Conservation (phyloP, 1,140 invertebrate genomes). For the Drosophila lacertosa region DNA sequence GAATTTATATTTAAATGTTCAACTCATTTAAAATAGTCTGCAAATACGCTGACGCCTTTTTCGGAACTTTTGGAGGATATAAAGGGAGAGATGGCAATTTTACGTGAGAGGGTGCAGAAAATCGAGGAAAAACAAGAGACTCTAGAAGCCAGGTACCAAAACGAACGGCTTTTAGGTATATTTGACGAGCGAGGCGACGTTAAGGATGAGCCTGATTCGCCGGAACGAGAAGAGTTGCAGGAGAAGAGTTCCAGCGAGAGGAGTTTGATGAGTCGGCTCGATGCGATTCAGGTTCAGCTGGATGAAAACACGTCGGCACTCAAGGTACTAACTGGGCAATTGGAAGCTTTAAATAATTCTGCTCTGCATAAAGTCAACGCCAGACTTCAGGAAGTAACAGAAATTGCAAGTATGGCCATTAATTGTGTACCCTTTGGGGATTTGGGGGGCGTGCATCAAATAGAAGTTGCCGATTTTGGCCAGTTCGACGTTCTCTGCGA, state of each 20-base stretch:
- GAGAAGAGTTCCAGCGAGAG: neutral
- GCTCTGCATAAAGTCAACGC: neutral
- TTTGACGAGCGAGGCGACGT: too few relatives aligned
- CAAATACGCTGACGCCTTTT: too few relatives aligned
- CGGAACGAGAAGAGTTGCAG: too few relatives aligned
- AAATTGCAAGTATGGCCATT: neutral
- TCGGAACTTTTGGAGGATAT: too few relatives aligned
- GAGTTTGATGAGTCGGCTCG: neutral
- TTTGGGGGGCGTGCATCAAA: neutral
- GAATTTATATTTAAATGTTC: too few relatives aligned
- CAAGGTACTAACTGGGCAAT: neutral
- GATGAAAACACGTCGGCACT: neutral
- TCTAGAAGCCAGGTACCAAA: too few relatives aligned
- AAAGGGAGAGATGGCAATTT: too few relatives aligned
- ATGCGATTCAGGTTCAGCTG: neutral
- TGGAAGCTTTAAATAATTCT: neutral
- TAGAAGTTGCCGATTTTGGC: neutral
- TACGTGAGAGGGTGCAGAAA: too few relatives aligned
- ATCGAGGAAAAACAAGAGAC: too few relatives aligned
- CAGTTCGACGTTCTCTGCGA: slow-evolving; percentile 5
- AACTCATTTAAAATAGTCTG: too few relatives aligned
- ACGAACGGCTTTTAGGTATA: too few relatives aligned
- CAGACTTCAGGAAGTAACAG: neutral
- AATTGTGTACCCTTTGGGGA: slow-evolving; percentile 4
- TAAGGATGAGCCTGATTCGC: neutral